Base-by-base conservation (phyloP, 2,113 vertebrate genomes). In the Myotis lucifugus region DNA sequence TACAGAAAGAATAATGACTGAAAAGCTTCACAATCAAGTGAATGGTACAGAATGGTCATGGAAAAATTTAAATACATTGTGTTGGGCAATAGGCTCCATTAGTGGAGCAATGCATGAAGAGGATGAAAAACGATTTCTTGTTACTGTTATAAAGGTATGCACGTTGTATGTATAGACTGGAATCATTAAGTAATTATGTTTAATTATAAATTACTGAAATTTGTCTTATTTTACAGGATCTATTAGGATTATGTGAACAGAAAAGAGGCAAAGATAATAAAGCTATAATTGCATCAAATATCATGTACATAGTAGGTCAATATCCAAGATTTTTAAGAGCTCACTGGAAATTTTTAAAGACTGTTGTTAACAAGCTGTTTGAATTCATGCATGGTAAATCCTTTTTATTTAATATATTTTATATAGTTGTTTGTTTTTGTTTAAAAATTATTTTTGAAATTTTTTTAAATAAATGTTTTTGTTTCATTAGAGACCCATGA, bases 221-320 rank as follows among this genome's bases (percentile, higher is more conserved):
- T 17, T 93, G 81, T 23, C 79, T 74, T 92, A 14, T 32, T 91
- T 97, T 98, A 61, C 91, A 99, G 99, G 99, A 99, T 98, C 98
- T 99, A 64, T 98, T 99, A 98, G 99, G 99, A 97, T 99, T 99
- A 82, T 99, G 99, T 95, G 99, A 99, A 98, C 99, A 99, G 98
- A 99, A 99, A 96, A 98, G 99, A 98, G 99, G 99, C 42, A 99
- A 99, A 98, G 99, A 99, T 98, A 99, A 99, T 97, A 99, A 99
- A 98, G 99, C 99, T 97, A 99, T 99, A 98, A 99, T 99, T 81
- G 99, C 99, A 96, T 99, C 99, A 93, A 99, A 99, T 98, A 99
- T 99, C 96, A 99, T 99, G 99, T 99, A 99, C 85, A 99, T 99
- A 94, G 99, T 99, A 91, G 99, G 99, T 96, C 99, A 99, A 98